Conservation (phyloP, 2,888 invertebrate species). For the Trichopria drosophilae region DNA sequence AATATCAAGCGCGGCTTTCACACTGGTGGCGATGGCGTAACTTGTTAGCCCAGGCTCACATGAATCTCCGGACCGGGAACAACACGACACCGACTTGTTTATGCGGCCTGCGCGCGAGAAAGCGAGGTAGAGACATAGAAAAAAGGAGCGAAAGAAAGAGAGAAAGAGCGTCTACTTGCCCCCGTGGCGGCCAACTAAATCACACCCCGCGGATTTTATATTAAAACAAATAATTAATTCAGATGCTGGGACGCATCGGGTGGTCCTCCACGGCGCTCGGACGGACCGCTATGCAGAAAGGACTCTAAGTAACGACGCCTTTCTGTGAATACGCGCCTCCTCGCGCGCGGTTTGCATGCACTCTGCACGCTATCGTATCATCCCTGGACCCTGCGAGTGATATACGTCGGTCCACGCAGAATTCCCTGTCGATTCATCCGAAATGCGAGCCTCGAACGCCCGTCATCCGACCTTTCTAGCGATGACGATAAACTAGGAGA, state of each 20-base stretch:
- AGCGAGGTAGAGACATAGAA: slow-evolving; percentile 1
- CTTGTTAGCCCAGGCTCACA: slow-evolving; percentile 41
- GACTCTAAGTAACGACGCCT: slow-evolving; percentile 27
- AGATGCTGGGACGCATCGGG: slow-evolving; percentile 52
- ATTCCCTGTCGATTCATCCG: slow-evolving; percentile 30
- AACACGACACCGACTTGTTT: slow-evolving; percentile 53
- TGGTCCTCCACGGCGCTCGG: slow-evolving; percentile 42
- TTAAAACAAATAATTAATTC: slow-evolving; percentile 59
- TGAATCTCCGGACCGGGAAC: slow-evolving; percentile 39
- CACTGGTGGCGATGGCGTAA: slow-evolving; percentile 40
- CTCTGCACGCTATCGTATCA: slow-evolving; percentile 12
- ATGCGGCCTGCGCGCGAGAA: slow-evolving; percentile 39
- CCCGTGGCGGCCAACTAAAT: slow-evolving; percentile 55
- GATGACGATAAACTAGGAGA: too few relatives aligned
- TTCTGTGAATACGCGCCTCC: slow-evolving; percentile 13
- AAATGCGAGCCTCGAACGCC: too few relatives aligned
- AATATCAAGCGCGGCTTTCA: slow-evolving; percentile 33
- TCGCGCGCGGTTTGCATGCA: slow-evolving; percentile 7
- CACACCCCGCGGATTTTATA: slow-evolving; percentile 57
- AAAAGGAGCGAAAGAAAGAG: background rate
- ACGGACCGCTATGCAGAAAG: slow-evolving; percentile 13
- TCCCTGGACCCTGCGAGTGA: slow-evolving; percentile 7
- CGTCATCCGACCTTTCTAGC: too few relatives aligned
- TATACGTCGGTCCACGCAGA: slow-evolving; percentile 18
- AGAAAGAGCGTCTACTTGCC: slow-evolving; percentile 38